Evolutionary conservation across 2,797 vertebrate genomes (phyloP).

Genomic region (Poeciliopsis infans): DNA sequence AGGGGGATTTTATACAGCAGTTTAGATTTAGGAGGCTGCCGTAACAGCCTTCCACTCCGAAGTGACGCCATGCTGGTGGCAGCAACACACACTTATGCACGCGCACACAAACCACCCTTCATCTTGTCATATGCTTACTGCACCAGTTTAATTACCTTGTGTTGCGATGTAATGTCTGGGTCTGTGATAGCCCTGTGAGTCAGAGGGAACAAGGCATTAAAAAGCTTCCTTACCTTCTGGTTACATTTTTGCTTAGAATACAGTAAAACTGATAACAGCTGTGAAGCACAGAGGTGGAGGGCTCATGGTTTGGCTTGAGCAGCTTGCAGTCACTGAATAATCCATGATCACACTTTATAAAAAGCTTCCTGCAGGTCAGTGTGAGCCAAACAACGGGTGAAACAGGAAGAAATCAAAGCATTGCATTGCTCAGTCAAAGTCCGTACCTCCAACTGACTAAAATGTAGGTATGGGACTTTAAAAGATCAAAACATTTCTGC

Average conservation of each 20-base stretch:
- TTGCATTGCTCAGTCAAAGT: neutral
- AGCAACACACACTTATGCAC: constrained; percentile 23
- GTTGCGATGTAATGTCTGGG: constrained; percentile 97
- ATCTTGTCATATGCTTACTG: constrained; percentile 30
- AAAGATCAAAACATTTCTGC: neutral
- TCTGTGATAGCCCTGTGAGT: constrained; percentile 91
- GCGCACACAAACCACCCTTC: constrained; percentile 3
- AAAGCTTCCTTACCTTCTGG: neutral
- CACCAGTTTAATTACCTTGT: constrained; percentile 87
- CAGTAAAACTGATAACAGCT: neutral
- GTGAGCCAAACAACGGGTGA: neutral
- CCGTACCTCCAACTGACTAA: neutral
- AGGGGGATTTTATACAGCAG: constrained; percentile 56
- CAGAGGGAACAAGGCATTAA: constrained; percentile 25
- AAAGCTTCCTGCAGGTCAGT: neutral
- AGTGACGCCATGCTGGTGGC: constrained; percentile 56
- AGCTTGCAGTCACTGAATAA: neutral
- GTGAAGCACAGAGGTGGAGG: neutral
- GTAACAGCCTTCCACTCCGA: constrained; percentile 61
- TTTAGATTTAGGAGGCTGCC: constrained; percentile 71
- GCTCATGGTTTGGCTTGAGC: neutral
- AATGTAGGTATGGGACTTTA: neutral
- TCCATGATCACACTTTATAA: neutral
- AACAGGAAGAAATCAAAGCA: neutral
- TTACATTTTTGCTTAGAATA: neutral